Conservation (phyloP, 2,888 invertebrate genomes). For the Drosophila glabriapex region DNA sequence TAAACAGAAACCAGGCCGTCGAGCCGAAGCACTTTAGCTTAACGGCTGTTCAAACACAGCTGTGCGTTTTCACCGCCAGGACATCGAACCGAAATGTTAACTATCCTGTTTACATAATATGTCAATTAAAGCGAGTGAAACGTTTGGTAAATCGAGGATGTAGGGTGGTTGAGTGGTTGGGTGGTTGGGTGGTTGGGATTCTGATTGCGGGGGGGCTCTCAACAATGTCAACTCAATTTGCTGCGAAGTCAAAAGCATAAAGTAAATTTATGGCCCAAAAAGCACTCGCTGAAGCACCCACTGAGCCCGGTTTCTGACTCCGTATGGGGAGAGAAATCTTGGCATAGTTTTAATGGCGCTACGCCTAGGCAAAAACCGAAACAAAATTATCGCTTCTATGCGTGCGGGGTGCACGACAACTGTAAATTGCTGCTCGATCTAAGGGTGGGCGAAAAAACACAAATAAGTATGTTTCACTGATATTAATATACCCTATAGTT, state of each 20-base stretch:
- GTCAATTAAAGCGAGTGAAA: slow-evolving; percentile 70
- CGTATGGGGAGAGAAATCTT: slow-evolving; percentile 5
- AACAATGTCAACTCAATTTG: slow-evolving; percentile 54
- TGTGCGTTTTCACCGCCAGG: slow-evolving; percentile 48
- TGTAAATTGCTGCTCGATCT: slow-evolving; percentile 31
- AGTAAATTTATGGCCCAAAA: slow-evolving; percentile 53
- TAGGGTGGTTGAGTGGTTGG: background rate
- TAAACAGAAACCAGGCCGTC: slow-evolving; percentile 4
- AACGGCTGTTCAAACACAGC: slow-evolving; percentile 72
- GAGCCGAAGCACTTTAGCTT: slow-evolving; percentile 57
- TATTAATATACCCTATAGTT: slow-evolving; percentile 4
- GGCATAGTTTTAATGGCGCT: slow-evolving; percentile 67
- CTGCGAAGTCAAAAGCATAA: slow-evolving; percentile 46
- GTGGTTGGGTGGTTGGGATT: background rate
- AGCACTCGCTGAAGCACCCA: slow-evolving; percentile 41
- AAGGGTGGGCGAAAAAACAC: slow-evolving; percentile 20
- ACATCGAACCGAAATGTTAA: slow-evolving; percentile 67
- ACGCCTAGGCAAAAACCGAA: slow-evolving; percentile 49
- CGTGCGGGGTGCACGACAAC: slow-evolving; percentile 24
- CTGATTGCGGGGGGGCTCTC: background rate
- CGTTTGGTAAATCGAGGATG: slow-evolving; percentile 12
- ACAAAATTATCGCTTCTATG: slow-evolving; percentile 41
- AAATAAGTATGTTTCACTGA: background rate
- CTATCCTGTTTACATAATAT: slow-evolving; percentile 82
- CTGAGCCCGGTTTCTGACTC: slow-evolving; percentile 28